phyloP scores from a whole-genome alignment of 1,140 invertebrate genomes.

The Vollenhovia emeryi region DNA sequence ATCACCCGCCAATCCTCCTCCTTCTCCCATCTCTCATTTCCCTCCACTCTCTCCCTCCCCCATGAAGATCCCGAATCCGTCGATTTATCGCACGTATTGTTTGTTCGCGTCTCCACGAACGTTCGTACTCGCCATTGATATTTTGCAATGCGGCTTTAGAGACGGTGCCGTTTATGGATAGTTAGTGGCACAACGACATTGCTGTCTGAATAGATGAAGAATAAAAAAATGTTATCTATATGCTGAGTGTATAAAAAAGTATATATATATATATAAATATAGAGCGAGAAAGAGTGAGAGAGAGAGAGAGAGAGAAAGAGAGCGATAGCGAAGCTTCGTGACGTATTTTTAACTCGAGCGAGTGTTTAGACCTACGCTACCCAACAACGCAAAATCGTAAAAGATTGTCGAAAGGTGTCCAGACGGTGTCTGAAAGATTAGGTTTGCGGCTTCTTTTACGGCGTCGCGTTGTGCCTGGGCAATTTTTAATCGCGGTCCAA shows the following conservation, averaged over 20 bases:
- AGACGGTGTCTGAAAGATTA: slow-evolving; percentile 10
- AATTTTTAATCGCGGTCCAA: slow-evolving; percentile 66
- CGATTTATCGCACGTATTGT: slow-evolving; percentile 37
- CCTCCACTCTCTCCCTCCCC: not conserved
- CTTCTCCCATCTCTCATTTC: not conserved
- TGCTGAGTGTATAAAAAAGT: slow-evolving; percentile 78
- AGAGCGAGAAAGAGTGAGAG: not conserved
- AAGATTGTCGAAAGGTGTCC: not conserved
- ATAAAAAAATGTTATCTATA: slow-evolving; percentile 65
- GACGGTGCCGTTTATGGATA: slow-evolving; percentile 58
- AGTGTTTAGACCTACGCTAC: slow-evolving; percentile 75
- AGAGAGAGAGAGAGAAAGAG: not conserved
- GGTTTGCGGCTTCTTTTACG: slow-evolving; percentile 25
- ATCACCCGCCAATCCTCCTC: not conserved
- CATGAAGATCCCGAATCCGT: slow-evolving; percentile 11
- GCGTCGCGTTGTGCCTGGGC: slow-evolving; percentile 19
- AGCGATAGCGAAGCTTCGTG: slow-evolving; percentile 75
- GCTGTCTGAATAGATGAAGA: slow-evolving; percentile 75
- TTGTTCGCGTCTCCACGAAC: slow-evolving; percentile 46
- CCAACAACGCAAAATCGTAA: slow-evolving; percentile 21
- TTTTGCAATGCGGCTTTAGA: slow-evolving; percentile 66
- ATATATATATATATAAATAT: slow-evolving; percentile 25
- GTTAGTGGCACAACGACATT: slow-evolving; percentile 74
- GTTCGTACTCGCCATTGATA: slow-evolving; percentile 51
- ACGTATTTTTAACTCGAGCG: slow-evolving; percentile 77